Base-by-base conservation (phyloP, 2,888 invertebrate genomes). In the Eubasilissa splendida region DNA sequence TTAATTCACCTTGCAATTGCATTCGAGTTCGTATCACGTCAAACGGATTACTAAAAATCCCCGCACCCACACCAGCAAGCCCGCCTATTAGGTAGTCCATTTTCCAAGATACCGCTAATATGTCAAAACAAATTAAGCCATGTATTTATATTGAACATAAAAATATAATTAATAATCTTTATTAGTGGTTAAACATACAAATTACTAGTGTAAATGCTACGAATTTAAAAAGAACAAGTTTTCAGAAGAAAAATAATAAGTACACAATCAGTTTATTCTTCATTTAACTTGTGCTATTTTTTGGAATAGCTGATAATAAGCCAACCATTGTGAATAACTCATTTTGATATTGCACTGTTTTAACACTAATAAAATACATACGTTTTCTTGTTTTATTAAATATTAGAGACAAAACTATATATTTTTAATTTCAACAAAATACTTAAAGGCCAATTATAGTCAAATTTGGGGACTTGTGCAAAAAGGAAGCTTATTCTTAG, bases 1-100 rank as follows among this genome's bases (percentile, higher is more conserved):
- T 90, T 12, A 96, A 88, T 87, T 96, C 94, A n/a, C 94, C 94
- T 89, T 97, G 97, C 14, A 97, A 90, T 87, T 97, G 97, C 91
- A 97, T 93, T 0, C 97, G 92, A 14, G 95, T 97, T 90, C 97
- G 97, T 56, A 97, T 88, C 8, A 97, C 97, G 86, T 97, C 97
- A 85, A 97, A 91, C 0, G 97, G 97, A 88, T 97, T 97, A 83
- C 96, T 96, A 86, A 97, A 95, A 86, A 95, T 91, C 9, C 96
- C 95, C 0, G 96, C 96, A 3, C 94, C 93, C 52, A 94, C 93
- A 0, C 95, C 95, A 0, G 94, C 93, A 76, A 92, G 84, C n/a
- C 93, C 96, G 54, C 95, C 96, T 70, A 95, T 90, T n/a, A 92
- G 85, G 87, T 96, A 95, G 87, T 96, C 81, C 81, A 81, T 81